Percentiles rank a stretch among this genome's conserved stretches.
Conservation (phyloP, 2,113 vertebrate genomes). For the Heterocephalus glaber region DNA sequence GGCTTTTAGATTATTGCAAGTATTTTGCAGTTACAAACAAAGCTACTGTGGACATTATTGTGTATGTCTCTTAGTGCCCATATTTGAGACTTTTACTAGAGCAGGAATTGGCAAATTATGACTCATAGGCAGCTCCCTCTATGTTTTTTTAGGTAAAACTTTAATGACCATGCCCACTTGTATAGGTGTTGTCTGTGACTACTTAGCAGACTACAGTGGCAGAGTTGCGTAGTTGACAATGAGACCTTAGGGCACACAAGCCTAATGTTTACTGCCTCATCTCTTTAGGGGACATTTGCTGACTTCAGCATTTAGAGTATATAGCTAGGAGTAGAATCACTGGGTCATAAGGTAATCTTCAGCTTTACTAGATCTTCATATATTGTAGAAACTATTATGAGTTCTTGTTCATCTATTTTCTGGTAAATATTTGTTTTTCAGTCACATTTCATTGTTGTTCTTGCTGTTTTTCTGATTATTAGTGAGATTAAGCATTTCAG, state of each 20-base stretch:
- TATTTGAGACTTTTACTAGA: neutral
- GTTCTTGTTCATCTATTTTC: neutral
- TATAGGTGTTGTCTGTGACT: neutral
- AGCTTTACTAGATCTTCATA: constrained; percentile 19
- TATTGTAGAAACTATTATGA: neutral
- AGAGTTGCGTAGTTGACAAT: neutral
- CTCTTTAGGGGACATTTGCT: neutral
- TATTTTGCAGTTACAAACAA: constrained; percentile 26
- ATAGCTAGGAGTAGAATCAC: neutral
- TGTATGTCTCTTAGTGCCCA: neutral
- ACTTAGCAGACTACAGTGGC: neutral
- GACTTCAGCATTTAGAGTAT: neutral
- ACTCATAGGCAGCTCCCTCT: neutral
- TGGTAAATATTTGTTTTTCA: neutral
- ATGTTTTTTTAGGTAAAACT: neutral
- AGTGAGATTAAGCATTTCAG: neutral
- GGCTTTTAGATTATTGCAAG: neutral
- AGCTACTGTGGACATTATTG: neutral
- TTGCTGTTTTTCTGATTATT: constrained; percentile 31
- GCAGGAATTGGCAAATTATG: neutral
- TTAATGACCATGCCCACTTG: neutral
- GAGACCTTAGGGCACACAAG: neutral
- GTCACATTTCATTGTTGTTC: constrained; percentile 7
- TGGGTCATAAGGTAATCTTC: neutral
- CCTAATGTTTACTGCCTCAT: neutral